phyloP scores from a whole-genome alignment of 37 sponge, comb jelly and placozoan genomes.

The Sycon ciliatum region DNA sequence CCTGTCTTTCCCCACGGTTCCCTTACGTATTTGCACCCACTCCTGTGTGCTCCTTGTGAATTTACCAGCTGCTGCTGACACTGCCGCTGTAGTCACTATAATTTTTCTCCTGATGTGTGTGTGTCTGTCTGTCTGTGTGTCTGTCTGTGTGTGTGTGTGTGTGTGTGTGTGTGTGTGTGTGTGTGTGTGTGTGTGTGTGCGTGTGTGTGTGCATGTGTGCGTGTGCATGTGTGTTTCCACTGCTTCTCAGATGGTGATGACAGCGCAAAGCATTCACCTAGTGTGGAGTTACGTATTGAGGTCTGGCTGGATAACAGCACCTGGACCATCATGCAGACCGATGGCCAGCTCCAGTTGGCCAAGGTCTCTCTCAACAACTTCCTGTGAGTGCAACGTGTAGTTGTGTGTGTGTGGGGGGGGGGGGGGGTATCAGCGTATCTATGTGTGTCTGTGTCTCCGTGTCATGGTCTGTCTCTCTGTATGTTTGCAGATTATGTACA shows the following conservation, averaged over 20 bases:
- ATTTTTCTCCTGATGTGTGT: too few species aligned
- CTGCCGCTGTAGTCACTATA: too few species aligned
- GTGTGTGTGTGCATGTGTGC: constrained; percentile 10
- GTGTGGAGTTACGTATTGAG: too few species aligned
- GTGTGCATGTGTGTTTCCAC: neutral
- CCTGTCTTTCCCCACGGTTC: too few species aligned
- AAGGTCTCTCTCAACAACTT: constrained; percentile 61
- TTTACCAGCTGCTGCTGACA: too few species aligned
- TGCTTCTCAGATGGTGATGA: neutral
- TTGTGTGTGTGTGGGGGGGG: constrained; percentile 3
- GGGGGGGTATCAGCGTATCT: too few species aligned
- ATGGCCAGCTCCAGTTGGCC: constrained; percentile 74
- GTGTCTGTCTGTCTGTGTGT: neutral
- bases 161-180: constrained; percentile 2
- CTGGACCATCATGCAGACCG: constrained; percentile 68
- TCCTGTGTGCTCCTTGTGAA: too few species aligned
- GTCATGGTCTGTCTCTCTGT: too few species aligned
- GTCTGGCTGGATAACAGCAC: constrained; percentile 77
- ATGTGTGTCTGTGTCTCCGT: too few species aligned
- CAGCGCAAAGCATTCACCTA: too few species aligned
- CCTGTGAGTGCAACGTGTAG: constrained; percentile 2
- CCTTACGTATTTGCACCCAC: too few species aligned
- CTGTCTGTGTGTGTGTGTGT: neutral
- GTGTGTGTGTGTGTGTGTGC: neutral
- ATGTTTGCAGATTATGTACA: too few species aligned